A percentile compares a stretch with the other conserved stretches of the same genome.
Conservation (phyloP, 2,113 vertebrate species). For the Galemys pyrenaicus region DNA sequence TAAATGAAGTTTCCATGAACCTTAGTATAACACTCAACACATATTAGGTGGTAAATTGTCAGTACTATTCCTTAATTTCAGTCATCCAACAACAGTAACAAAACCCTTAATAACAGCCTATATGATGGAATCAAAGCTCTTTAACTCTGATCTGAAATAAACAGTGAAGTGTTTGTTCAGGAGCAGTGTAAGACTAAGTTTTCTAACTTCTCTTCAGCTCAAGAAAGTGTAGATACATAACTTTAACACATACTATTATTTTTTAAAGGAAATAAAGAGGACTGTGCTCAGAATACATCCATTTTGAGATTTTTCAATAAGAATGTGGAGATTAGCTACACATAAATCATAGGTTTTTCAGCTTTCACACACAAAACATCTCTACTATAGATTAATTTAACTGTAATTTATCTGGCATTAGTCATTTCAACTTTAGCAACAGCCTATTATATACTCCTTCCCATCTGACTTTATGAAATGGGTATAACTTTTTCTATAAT, state of each 20-base stretch:
- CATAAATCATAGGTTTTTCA: not conserved
- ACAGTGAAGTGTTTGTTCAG: not conserved
- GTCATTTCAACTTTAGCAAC: not conserved
- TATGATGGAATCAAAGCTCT: not conserved
- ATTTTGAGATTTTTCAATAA: not conserved
- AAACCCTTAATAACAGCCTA: not conserved
- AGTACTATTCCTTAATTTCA: not conserved
- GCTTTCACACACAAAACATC: slow-evolving; percentile 24
- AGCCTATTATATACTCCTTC: not conserved
- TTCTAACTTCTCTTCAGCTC: slow-evolving; percentile 17
- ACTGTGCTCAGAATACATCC: slow-evolving; percentile 28
- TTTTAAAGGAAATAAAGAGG: slow-evolving; percentile 36
- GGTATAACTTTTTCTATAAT: not conserved
- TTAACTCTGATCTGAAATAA: slow-evolving; percentile 37
- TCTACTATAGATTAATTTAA: not conserved
- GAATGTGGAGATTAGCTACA: not conserved
- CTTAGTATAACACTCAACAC: not conserved
- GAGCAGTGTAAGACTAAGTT: not conserved
- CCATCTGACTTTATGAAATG: not conserved
- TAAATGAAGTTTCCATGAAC: not conserved
- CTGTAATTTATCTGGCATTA: not conserved
- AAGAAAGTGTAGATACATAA: not conserved
- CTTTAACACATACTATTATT: slow-evolving; percentile 9
- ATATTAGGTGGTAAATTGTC: not conserved
- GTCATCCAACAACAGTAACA: not conserved